These are phyloP conservation scores for Potamarius usumacintae DNA, from an alignment of 2,113 vertebrate species.

Conservation along the genomic window DNA sequence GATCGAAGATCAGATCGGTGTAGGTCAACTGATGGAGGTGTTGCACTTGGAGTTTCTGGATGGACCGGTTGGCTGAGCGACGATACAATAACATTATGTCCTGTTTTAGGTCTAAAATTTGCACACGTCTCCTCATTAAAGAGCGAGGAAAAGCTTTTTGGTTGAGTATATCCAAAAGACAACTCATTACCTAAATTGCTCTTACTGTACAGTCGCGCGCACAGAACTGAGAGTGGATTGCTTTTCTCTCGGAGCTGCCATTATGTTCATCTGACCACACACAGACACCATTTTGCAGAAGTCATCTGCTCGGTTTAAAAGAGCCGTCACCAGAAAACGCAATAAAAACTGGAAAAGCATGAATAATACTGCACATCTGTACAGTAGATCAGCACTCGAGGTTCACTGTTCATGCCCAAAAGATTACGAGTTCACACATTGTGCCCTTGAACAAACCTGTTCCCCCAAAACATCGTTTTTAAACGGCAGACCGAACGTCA, in stretches of 20 bases:
- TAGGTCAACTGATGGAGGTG: background rate
- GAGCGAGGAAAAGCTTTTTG: background rate
- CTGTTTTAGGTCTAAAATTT: constrained; percentile 6
- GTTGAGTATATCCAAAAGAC: constrained; percentile 24
- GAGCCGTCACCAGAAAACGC: background rate
- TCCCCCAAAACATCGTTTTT: background rate
- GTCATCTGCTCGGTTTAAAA: constrained; percentile 41
- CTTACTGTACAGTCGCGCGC: background rate
- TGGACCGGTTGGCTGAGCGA: background rate
- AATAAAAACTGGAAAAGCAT: background rate
- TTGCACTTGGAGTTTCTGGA: background rate
- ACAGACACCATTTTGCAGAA: background rate
- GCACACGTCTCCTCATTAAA: constrained; percentile 2
- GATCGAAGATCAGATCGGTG: background rate
- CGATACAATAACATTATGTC: background rate
- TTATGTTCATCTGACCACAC: constrained; percentile 52
- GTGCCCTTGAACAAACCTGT: background rate
- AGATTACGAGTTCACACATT: too few species aligned
- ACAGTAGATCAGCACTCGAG: background rate
- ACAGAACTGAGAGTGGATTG: constrained; percentile 42
- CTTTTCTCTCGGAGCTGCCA: constrained; percentile 65
- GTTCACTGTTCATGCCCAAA: background rate
- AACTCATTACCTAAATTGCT: constrained; percentile 42
- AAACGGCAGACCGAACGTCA: background rate
- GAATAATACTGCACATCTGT: background rate